These are phyloP conservation scores for Ctena decussata DNA, from an alignment of 2,888 invertebrate genomes.

Conservation along the genomic window DNA sequence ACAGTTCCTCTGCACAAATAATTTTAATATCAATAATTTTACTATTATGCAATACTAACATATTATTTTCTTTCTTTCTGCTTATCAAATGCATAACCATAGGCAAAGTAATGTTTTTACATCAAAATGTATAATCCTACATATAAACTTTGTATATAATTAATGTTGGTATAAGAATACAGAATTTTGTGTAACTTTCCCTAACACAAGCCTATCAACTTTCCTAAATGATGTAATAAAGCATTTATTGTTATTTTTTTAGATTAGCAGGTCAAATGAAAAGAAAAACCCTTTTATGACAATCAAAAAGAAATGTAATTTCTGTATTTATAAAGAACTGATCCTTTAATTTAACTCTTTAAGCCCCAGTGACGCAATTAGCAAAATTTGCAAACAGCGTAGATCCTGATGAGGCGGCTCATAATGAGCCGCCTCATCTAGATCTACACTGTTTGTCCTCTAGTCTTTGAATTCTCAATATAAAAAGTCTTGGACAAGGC, in stretches of 20 bases:
- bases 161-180: background rate
- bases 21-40: no score
- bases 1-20: no score
- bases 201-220: background rate
- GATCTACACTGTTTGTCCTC: no score
- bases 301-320: no score
- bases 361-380: no score
- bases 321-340: no score
- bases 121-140: constrained; percentile 6
- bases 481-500: no score
- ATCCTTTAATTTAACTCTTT: no score
- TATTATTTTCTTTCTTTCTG: background rate
- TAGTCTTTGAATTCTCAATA: no score
- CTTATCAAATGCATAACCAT: background rate
- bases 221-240: background rate
- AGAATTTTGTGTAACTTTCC: constrained; percentile 1
- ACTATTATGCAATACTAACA: constrained; percentile 2
- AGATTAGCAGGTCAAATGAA: background rate
- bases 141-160: constrained; percentile 8
- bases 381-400: no score
- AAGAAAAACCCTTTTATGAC: background rate
- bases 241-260: background rate
- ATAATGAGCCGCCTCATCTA: no score
- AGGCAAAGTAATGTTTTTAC: constrained; percentile 7
- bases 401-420: no score